Percentiles rank a stretch among this genome's conserved stretches.
Conservation (phyloP, 92 coral and sea anemone species). For the Palythoa caribaeorum region DNA sequence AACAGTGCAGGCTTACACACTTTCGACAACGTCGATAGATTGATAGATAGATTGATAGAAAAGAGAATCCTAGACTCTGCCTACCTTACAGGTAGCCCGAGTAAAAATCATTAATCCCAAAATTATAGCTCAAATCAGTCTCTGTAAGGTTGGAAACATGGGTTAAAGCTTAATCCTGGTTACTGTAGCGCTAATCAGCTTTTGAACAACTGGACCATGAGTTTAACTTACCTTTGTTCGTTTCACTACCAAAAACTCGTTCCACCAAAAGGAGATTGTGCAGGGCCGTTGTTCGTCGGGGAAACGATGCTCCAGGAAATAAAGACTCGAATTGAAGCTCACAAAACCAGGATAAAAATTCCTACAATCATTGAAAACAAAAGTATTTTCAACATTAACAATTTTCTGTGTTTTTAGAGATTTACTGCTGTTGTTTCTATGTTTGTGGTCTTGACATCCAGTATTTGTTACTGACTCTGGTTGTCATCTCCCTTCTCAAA, state of each 20-base stretch:
- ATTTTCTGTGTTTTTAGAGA: neutral
- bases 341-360: constrained; percentile 83
- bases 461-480: no score
- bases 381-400: neutral
- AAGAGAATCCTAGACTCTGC: no score
- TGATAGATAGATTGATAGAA: no score
- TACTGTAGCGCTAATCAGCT: neutral
- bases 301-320: constrained; percentile 92
- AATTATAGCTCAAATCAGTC: no score
- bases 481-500: no score
- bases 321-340: constrained; percentile 80
- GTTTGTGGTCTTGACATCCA: no score
- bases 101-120: no score
- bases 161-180: neutral
- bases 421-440: neutral
- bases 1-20: no score
- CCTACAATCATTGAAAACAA: constrained; percentile 62
- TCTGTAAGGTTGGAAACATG: no score
- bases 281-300: constrained; percentile 89
- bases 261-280: constrained; percentile 68
- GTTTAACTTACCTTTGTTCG: constrained; percentile 37
- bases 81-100: no score
- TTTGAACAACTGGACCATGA: no score
- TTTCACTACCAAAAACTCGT: constrained; percentile 59
- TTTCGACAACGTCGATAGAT: no score